These are phyloP conservation scores for Pristionchus fissidentatus DNA, from an alignment of 2,888 invertebrate genomes.

Conservation along the genomic window DNA sequence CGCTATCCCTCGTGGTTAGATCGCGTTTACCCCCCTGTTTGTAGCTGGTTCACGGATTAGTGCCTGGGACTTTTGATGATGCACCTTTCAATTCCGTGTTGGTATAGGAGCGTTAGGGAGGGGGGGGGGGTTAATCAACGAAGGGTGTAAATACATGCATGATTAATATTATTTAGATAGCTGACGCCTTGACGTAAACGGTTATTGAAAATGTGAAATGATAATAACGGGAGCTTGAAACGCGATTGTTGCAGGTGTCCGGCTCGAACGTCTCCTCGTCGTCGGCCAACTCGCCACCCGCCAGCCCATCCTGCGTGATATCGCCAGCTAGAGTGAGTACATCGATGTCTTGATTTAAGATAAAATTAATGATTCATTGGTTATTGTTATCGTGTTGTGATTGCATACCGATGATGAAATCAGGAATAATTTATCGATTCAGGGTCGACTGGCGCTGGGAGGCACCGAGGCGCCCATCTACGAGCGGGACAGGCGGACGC, in stretches of 20 bases:
- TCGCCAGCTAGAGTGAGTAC: not conserved
- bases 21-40: too few species aligned
- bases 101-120: too few species aligned
- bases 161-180: too few species aligned
- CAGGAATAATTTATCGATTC: not conserved
- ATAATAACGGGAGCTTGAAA: not conserved
- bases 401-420: too few species aligned
- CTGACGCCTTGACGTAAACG: too few species aligned
- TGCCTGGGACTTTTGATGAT: too few species aligned
- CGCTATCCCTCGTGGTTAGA: too few species aligned
- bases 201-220: not conserved
- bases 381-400: not conserved
- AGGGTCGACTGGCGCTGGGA: not conserved
- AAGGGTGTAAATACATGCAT: too few species aligned
- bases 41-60: too few species aligned
- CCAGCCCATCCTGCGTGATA: conserved; percentile 49
- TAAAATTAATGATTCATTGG: not conserved
- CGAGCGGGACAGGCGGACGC: not conserved
- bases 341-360: not conserved
- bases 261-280: conserved; percentile 62
- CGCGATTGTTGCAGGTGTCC: conserved; percentile 51
- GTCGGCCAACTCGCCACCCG: conserved; percentile 61
- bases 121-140: too few species aligned
- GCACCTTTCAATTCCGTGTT: too few species aligned
- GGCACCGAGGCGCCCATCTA: not conserved